A percentile compares a stretch with the other conserved stretches of the same genome.
phyloP scores from a whole-genome alignment of 2,888 invertebrate genomes.

The Gandaritis pyraliata region DNA sequence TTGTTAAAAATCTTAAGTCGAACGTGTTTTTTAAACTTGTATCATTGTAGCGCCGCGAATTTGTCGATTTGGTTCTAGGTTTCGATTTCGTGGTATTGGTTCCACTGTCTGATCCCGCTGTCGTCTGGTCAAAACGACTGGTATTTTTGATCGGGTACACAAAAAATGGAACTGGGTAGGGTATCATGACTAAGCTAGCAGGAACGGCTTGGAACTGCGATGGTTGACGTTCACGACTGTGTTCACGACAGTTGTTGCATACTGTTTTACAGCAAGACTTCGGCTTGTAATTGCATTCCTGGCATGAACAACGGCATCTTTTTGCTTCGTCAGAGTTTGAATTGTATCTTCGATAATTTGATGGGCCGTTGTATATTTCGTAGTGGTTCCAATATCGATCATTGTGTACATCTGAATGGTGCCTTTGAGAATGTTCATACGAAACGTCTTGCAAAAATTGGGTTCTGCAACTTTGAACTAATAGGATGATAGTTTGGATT shows the following conservation, averaged over 20 bases:
- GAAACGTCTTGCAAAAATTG: constrained; percentile 6
- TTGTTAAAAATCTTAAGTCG: neutral
- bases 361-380: constrained; percentile 3
- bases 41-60: too few species aligned
- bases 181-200: constrained; percentile 11
- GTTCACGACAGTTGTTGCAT: constrained; percentile 16
- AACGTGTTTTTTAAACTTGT: too few species aligned
- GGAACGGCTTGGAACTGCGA: constrained; percentile 4
- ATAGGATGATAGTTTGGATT: constrained; percentile 14
- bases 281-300: constrained; percentile 13
- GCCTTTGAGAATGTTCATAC: neutral
- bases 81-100: neutral
- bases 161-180: constrained; percentile 21
- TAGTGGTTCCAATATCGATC: constrained; percentile 6
- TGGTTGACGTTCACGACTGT: neutral
- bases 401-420: constrained; percentile 2
- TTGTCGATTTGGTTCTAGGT: neutral
- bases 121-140: neutral
- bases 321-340: neutral
- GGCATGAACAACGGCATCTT: constrained; percentile 18
- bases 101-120: neutral
- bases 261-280: constrained; percentile 12
- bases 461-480: constrained; percentile 12
- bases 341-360: constrained; percentile 1
- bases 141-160: constrained; percentile 5